Conservation (phyloP, 2,797 vertebrate species). For the Anabacerthia variegaticeps region DNA sequence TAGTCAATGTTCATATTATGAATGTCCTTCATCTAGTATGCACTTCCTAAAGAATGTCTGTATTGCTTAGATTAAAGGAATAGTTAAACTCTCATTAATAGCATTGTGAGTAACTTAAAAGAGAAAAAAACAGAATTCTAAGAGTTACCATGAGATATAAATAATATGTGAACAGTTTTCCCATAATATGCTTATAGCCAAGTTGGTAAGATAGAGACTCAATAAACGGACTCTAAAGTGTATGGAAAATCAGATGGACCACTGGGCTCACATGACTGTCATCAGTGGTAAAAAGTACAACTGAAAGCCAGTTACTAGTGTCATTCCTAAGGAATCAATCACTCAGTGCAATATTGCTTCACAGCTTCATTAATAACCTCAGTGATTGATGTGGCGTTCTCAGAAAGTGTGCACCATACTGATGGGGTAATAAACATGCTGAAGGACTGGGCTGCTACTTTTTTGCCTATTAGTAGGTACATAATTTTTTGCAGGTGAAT, state of each 20-base stretch:
- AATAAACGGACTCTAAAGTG: not conserved
- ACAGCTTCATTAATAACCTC: not conserved
- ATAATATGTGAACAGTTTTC: not conserved
- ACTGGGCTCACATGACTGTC: not conserved
- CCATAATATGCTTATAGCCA: not conserved
- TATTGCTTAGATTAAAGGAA: not conserved
- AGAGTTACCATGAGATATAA: not conserved
- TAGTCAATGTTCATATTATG: not conserved
- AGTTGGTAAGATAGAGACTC: not conserved
- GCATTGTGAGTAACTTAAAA: not conserved
- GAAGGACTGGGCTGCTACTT: not conserved
- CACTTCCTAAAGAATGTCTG: not conserved
- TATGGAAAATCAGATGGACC: not conserved
- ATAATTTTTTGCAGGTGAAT: not conserved
- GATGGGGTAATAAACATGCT: not conserved
- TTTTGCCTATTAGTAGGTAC: not conserved
- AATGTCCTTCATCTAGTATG: not conserved
- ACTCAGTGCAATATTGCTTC: not conserved
- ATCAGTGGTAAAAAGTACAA: not conserved
- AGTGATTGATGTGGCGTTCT: not conserved
- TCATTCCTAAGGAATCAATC: not conserved
- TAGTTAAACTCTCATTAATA: not conserved
- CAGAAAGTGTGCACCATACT: not conserved
- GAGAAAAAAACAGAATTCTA: not conserved
- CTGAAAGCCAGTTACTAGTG: not conserved